Evolutionary conservation across 64 coral and sea anemone genomes (phyloP).

Genomic region (Dendrophyllia cribrosa): DNA sequence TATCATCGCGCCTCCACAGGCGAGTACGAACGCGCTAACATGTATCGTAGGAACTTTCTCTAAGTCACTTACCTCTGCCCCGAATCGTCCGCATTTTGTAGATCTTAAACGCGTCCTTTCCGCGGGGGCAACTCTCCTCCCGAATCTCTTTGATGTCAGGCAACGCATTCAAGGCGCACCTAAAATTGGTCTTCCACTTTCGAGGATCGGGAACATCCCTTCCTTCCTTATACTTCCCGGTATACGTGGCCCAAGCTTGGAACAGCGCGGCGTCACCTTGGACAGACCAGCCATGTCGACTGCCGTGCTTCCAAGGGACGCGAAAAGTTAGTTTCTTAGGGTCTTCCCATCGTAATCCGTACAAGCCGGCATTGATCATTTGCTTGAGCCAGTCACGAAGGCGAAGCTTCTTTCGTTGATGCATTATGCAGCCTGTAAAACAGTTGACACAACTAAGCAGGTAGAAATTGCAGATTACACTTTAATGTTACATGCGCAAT

Average conservation of each 20-base stretch:
- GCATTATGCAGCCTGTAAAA: background rate
- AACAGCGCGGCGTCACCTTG: slow-evolving; percentile 53
- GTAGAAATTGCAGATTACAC: background rate
- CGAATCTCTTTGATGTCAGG: slow-evolving; percentile 91
- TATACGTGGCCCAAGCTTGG: slow-evolving; percentile 61
- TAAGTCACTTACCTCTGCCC: slow-evolving; percentile 1
- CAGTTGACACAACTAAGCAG: background rate
- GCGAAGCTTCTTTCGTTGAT: slow-evolving; percentile 37
- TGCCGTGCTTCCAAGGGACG: slow-evolving; percentile 65
- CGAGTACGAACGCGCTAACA: too few species aligned
- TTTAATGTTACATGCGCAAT: too few species aligned
- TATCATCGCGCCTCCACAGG: too few species aligned
- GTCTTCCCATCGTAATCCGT: slow-evolving; percentile 35
- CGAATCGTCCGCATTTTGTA: slow-evolving; percentile 79
- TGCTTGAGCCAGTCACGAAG: slow-evolving; percentile 23
- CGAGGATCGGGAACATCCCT: slow-evolving; percentile 65
- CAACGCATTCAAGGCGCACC: slow-evolving; percentile 92
- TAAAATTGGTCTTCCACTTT: slow-evolving; percentile 99
- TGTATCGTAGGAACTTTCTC: background rate
- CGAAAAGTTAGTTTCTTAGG: slow-evolving; percentile 11
- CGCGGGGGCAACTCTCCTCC: slow-evolving; percentile 75
- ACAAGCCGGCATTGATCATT: slow-evolving; percentile 9
- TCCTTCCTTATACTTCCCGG: slow-evolving; percentile 61
- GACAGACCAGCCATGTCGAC: slow-evolving; percentile 41
- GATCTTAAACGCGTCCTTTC: slow-evolving; percentile 93